Conservation (phyloP, 2,113 vertebrate species). For the Taxidea taxus region DNA sequence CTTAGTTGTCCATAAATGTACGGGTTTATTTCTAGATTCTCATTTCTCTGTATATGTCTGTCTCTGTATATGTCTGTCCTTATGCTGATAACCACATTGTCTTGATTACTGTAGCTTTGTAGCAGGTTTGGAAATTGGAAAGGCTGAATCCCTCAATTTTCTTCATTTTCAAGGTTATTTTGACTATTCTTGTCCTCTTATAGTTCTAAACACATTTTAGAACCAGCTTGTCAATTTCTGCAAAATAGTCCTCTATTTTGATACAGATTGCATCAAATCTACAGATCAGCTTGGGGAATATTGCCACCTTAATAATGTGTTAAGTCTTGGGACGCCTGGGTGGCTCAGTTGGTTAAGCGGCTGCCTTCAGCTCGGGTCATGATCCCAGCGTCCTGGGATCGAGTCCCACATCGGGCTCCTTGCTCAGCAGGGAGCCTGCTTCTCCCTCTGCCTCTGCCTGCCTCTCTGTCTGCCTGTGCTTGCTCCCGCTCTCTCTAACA, state of each 20-base stretch:
- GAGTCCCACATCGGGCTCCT: too few relatives aligned
- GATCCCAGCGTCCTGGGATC: too few relatives aligned
- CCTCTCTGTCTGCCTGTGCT: too few relatives aligned
- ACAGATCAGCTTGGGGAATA: not conserved
- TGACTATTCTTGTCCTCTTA: not conserved
- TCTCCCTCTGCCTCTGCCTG: too few relatives aligned
- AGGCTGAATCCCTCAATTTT: not conserved
- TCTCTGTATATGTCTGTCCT: not conserved
- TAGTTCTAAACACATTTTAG: not conserved
- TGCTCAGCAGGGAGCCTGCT: too few relatives aligned
- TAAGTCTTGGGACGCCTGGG: too few relatives aligned
- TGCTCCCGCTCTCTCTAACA: too few relatives aligned
- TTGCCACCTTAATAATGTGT: not conserved
- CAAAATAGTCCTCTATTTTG: not conserved
- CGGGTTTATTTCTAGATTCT: not conserved
- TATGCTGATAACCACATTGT: not conserved
- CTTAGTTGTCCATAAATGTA: not conserved
- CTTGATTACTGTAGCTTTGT: not conserved
- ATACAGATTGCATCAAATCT: not conserved
- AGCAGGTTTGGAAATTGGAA: not conserved
- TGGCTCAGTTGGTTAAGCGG: too few relatives aligned
- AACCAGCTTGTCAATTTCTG: not conserved
- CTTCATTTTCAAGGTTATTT: not conserved
- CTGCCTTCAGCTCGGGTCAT: too few relatives aligned
- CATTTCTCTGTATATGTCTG: not conserved